Percentiles rank a stretch among this genome's conserved stretches.
These are phyloP conservation scores for Agrilus mali DNA, from an alignment of 2,888 invertebrate genomes.

Conservation along the genomic window DNA sequence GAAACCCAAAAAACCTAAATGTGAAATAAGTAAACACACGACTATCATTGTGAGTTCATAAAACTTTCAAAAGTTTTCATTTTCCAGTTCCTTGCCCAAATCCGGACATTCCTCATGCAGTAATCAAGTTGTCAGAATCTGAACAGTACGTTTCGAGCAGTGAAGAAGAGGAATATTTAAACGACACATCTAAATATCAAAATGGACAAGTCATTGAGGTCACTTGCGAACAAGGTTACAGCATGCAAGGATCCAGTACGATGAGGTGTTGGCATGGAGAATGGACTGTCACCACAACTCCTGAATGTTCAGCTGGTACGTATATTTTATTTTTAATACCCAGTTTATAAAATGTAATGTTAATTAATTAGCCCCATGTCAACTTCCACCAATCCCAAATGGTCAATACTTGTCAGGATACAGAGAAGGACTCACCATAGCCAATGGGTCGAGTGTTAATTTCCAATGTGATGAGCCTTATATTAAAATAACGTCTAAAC, in stretches of 20 bases:
- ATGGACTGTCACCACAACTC: conserved; percentile 64
- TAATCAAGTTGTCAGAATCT: conserved; percentile 44
- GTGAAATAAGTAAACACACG: conserved; percentile 56
- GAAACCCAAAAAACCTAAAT: conserved; percentile 71
- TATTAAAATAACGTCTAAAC: conserved; percentile 39
- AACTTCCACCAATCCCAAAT: conserved; percentile 50
- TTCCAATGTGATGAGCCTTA: conserved; percentile 54
- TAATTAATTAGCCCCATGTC: conserved; percentile 55
- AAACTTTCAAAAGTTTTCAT: not conserved
- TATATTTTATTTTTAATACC: not conserved
- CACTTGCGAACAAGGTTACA: conserved; percentile 62
- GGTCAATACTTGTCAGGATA: conserved; percentile 68
- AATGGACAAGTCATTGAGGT: conserved; percentile 66
- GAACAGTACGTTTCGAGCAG: conserved; percentile 26
- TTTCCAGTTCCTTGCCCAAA: conserved; percentile 55
- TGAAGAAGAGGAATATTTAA: conserved; percentile 42
- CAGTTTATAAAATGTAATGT: conserved; percentile 1
- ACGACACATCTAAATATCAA: conserved; percentile 45
- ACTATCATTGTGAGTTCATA: not conserved
- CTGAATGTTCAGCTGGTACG: conserved; percentile 63
- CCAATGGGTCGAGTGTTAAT: conserved; percentile 65
- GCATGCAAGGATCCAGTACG: conserved; percentile 56
- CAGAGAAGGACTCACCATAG: conserved; percentile 65
- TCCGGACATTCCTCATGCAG: conserved; percentile 55
- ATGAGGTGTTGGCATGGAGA: conserved; percentile 70